These are phyloP conservation scores for Probosciger aterrimus DNA, from an alignment of 2,113 vertebrate genomes.

Conservation along the genomic window DNA sequence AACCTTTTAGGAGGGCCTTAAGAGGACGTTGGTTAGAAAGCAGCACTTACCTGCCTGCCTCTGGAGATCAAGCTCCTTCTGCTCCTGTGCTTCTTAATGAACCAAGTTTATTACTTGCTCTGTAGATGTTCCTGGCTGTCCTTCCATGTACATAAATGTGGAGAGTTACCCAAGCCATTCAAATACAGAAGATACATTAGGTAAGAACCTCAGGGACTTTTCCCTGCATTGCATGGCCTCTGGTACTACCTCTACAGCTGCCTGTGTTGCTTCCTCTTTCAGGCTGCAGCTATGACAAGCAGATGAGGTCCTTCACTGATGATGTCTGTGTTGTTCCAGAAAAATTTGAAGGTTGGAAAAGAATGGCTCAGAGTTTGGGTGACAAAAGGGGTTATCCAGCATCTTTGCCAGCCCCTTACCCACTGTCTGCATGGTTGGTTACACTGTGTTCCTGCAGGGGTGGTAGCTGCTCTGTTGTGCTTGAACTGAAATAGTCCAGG, in stretches of 20 bases:
- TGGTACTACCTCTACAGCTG: rapidly evolving
- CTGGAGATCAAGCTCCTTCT: slow-evolving; percentile 45
- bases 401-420: neutral
- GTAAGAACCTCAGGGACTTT: neutral
- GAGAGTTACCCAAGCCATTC: slow-evolving; percentile 80
- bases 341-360: slow-evolving; percentile 89
- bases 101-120: neutral
- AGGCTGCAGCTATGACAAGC: slow-evolving; percentile 90
- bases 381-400: neutral
- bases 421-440: rapidly evolving
- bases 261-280: neutral
- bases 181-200: slow-evolving; percentile 75
- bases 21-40: neutral
- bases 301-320: slow-evolving; percentile 71
- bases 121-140: slow-evolving; percentile 87
- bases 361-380: neutral
- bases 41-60: slow-evolving; percentile 13
- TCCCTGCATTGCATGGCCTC: neutral
- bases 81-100: neutral
- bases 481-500: neutral
- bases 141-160: slow-evolving; percentile 83
- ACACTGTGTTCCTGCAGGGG: neutral
- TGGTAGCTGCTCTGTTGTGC: neutral
- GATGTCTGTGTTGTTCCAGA: slow-evolving; percentile 95
- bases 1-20: neutral